phyloP scores from a whole-genome alignment of 1,140 invertebrate genomes.

The Calliopsis andreniformis region DNA sequence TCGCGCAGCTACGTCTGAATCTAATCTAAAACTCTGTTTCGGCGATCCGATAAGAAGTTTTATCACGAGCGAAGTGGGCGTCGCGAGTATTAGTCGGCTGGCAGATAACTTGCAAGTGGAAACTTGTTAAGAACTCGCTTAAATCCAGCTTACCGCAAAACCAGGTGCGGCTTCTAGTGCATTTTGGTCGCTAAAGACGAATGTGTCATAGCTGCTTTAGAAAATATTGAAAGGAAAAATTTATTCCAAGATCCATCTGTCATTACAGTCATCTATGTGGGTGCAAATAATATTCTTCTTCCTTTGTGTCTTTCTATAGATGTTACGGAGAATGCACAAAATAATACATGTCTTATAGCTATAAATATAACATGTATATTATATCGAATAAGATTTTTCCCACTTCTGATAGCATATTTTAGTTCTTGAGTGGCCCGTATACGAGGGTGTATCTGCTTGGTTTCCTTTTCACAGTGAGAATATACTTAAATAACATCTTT shows the following conservation, averaged over 20 bases:
- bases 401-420: too few relatives aligned
- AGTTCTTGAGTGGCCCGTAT: too few relatives aligned
- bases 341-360: too few relatives aligned
- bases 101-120: conserved; percentile 61
- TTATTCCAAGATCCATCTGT: neutral
- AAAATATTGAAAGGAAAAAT: conserved; percentile 18
- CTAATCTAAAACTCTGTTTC: conserved; percentile 71
- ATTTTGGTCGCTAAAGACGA: conserved; percentile 16
- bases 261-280: neutral
- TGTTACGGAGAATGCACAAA: too few relatives aligned
- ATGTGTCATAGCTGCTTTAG: conserved; percentile 11
- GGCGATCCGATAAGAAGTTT: conserved; percentile 65
- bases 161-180: conserved; percentile 26
- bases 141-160: conserved; percentile 58
- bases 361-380: too few relatives aligned
- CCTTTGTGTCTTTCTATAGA: neutral
- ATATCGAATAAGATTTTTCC: too few relatives aligned
- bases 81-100: conserved; percentile 51
- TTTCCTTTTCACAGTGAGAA: too few relatives aligned
- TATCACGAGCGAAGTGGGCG: conserved; percentile 50
- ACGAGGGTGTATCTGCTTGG: too few relatives aligned
- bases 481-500: too few relatives aligned
- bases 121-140: conserved; percentile 68
- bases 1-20: conserved; percentile 65
- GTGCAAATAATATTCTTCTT: neutral